Conservation (phyloP, 1,140 invertebrate species). For the Atta texana region DNA sequence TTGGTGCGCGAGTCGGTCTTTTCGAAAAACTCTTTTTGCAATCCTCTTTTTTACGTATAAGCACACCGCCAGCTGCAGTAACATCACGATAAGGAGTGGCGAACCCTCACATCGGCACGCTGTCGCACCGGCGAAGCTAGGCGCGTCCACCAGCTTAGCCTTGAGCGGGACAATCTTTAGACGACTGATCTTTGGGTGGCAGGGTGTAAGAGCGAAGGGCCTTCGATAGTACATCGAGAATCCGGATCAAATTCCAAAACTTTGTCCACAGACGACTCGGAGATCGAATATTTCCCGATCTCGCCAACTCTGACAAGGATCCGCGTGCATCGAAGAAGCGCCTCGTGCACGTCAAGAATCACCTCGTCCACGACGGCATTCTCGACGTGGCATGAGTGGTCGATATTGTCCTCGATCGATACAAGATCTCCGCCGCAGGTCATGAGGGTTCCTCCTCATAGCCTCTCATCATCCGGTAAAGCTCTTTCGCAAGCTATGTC, state of each 20-base stretch:
- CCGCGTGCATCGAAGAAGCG: slow-evolving; percentile 89
- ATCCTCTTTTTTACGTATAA: slow-evolving; percentile 51
- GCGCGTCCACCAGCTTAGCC: slow-evolving; percentile 64
- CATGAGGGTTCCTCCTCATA: slow-evolving; percentile 33
- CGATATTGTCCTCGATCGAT: neutral
- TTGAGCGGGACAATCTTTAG: slow-evolving; percentile 52
- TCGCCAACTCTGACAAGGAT: slow-evolving; percentile 92
- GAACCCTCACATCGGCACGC: slow-evolving; percentile 35
- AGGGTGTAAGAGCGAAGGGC: slow-evolving; percentile 70
- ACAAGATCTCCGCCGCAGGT: neutral
- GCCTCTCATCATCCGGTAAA: slow-evolving; percentile 23
- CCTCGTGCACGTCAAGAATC: slow-evolving; percentile 79
- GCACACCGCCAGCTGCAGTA: slow-evolving; percentile 42
- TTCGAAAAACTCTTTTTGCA: slow-evolving; percentile 52
- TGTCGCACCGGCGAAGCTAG: slow-evolving; percentile 28
- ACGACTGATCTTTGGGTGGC: slow-evolving; percentile 72
- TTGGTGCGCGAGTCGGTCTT: slow-evolving; percentile 74
- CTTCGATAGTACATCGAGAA: neutral
- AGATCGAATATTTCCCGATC: slow-evolving; percentile 93
- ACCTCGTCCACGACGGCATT: slow-evolving; percentile 46
- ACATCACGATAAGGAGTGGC: slow-evolving; percentile 36
- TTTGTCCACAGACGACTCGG: slow-evolving; percentile 89
- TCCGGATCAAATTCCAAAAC: slow-evolving; percentile 62
- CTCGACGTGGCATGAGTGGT: neutral
- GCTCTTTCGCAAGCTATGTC: slow-evolving; percentile 53